phyloP scores from a whole-genome alignment of 2,888 invertebrate species.

The Coleophora flavipennella region DNA sequence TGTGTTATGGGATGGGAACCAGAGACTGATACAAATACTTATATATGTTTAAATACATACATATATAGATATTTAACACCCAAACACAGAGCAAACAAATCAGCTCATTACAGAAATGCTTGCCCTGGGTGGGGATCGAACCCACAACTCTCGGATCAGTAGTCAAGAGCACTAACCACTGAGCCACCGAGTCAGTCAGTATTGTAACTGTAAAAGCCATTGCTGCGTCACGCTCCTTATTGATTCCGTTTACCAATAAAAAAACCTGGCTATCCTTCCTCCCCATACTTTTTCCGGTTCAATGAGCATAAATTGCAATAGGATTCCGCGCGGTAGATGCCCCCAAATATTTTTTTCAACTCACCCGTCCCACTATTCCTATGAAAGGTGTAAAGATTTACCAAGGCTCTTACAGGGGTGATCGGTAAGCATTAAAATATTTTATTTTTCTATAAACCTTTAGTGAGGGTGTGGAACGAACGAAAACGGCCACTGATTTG shows the following conservation, averaged over 20 bases:
- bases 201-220: conserved; percentile 26
- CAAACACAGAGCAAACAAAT: no score
- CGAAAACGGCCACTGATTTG: conserved; percentile 26
- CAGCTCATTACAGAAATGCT: no score
- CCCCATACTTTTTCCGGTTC: conserved; percentile 66
- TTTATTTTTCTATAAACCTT: conserved; percentile 41
- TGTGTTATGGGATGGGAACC: no score
- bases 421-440: conserved; percentile 52
- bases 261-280: conserved; percentile 58
- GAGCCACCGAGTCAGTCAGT: neutral
- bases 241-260: conserved; percentile 63
- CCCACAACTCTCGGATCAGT: no score
- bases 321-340: conserved; percentile 60
- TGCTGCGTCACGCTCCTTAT: conserved; percentile 54
- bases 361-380: conserved; percentile 34
- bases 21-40: no score
- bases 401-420: conserved; percentile 38
- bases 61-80: no score
- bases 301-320: conserved; percentile 70
- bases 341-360: conserved; percentile 52
- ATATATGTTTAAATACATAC: no score
- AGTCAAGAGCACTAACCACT: no score
- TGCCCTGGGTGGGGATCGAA: no score
- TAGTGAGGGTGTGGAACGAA: conserved; percentile 26
- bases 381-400: conserved; percentile 59